phyloP scores from a whole-genome alignment of 2,888 invertebrate genomes.

The Anoncus sp. region DNA sequence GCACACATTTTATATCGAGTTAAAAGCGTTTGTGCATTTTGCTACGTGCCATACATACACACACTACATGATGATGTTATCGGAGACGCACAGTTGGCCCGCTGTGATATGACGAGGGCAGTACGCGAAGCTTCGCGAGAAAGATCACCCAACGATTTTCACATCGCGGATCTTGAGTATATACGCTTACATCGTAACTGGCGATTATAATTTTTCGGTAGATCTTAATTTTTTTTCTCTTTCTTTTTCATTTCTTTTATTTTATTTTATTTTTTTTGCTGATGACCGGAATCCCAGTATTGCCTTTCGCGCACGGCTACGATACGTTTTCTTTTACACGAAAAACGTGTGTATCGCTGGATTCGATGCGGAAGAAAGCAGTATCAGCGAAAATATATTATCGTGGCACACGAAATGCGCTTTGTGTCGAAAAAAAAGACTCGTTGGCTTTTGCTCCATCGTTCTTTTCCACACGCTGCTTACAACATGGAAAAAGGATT shows the following conservation, averaged over 20 bases:
- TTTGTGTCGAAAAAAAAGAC: background rate
- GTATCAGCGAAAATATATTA: conserved; percentile 8
- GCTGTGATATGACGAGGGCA: background rate
- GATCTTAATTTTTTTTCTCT: conserved; percentile 2
- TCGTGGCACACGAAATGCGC: background rate
- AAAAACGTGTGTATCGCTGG: conserved; percentile 19
- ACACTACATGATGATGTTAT: background rate
- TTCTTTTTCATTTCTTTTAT: conserved; percentile 1
- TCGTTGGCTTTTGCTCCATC: conserved; percentile 3
- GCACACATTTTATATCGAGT: background rate
- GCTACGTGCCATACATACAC: background rate
- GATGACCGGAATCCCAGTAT: conserved; percentile 28
- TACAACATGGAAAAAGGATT: background rate
- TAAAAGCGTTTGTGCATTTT: background rate
- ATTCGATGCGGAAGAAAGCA: conserved; percentile 14
- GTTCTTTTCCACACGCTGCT: background rate
- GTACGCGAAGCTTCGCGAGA: background rate
- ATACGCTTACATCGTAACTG: background rate
- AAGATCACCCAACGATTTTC: conserved; percentile 4
- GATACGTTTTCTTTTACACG: conserved; percentile 32
- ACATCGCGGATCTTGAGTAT: conserved; percentile 11
- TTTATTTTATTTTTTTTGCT: conserved; percentile 19
- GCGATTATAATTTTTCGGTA: background rate
- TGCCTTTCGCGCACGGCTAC: conserved; percentile 19
- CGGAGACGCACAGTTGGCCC: background rate